Evolutionary conservation across 2,888 invertebrate genomes (phyloP), one percentile per base, ranked within the genome.

Genomic region (Cosmorhoe ocellata): DNA sequence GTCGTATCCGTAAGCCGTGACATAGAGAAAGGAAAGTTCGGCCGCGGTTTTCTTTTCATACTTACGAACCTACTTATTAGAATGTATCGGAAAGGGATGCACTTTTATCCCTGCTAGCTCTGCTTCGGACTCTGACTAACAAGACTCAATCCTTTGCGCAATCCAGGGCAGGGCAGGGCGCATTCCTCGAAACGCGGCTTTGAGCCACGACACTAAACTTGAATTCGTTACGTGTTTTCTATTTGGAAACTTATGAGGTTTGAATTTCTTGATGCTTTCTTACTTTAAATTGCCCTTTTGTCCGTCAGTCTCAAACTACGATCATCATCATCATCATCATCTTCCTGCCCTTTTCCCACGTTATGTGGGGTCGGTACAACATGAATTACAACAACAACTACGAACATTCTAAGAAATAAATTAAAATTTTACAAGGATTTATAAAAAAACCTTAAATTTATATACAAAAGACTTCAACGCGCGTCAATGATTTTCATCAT

Each of bases 151-250:
- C 30, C 39, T 30, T 32, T 50, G 64, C 47, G 69, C 51, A 37
- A 34, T 27, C 38, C 28, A 42, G 46, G 52, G 30, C 38, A 26
- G 28, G 36, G 31, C n/a, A 31, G 34, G 39, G 36, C 32, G 28
- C 44, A 42, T 47, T 31, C 34, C 43, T 46, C 30, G 46, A 48
- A 45, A 54, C 47, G 32, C 53, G 42, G 69, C 69, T 59, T 67
- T 64, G 69, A 73, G 74, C 72, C 74, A 69, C 79, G 76, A 79
- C 77, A 75, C 77, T 81, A 81, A 84, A 82, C 82, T 81, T 81
- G 84, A 85, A 84, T 87, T 84, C 82, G 84, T 87, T 86, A 83
- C 78, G 73, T 77, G 73, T 80, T 73, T 76, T 71, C 71, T 78
- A 69, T 71, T 69, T 63, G 64, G 75, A 67, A 66, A 79, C 68